A percentile compares a stretch with the other conserved stretches of the same genome.
Conservation (phyloP, 2,797 vertebrate genomes). For the Melanotaenia maccullochi region DNA sequence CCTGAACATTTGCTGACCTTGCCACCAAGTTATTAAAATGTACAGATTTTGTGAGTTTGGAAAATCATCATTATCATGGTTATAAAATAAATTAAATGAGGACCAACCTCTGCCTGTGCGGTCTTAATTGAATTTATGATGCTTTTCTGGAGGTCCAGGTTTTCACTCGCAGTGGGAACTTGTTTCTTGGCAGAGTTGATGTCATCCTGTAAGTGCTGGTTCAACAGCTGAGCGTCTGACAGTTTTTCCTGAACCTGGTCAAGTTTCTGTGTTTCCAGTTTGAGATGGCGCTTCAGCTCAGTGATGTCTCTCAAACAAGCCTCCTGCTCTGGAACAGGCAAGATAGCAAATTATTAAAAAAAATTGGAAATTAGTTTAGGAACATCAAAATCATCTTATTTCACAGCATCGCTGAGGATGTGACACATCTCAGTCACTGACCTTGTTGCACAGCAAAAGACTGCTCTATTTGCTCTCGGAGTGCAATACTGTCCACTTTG, state of each 20-base stretch:
- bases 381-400: background rate
- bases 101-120: conserved; percentile 61
- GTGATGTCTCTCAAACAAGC: conserved; percentile 69
- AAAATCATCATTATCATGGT: background rate
- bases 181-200: conserved; percentile 78
- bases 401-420: conserved; percentile 17
- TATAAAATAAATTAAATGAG: conserved; percentile 2
- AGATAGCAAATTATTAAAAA: conserved; percentile 3
- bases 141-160: conserved; percentile 49
- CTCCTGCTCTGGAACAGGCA: conserved; percentile 67
- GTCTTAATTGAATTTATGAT: conserved; percentile 46
- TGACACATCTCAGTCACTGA: conserved; percentile 54
- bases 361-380: conserved; percentile 14
- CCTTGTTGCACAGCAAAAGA: conserved; percentile 83
- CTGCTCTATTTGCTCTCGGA: conserved; percentile 86
- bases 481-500: conserved; percentile 80
- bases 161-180: conserved; percentile 77
- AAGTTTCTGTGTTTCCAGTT: conserved; percentile 63
- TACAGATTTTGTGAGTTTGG: conserved; percentile 6
- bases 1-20: background rate
- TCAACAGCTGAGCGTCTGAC: conserved; percentile 62
- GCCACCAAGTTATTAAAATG: background rate
- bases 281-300: conserved; percentile 79
- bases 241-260: conserved; percentile 62
- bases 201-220: conserved; percentile 73